These are phyloP conservation scores for Pachypeltis micranthus DNA, from an alignment of 1,140 invertebrate species.

Conservation along the genomic window DNA sequence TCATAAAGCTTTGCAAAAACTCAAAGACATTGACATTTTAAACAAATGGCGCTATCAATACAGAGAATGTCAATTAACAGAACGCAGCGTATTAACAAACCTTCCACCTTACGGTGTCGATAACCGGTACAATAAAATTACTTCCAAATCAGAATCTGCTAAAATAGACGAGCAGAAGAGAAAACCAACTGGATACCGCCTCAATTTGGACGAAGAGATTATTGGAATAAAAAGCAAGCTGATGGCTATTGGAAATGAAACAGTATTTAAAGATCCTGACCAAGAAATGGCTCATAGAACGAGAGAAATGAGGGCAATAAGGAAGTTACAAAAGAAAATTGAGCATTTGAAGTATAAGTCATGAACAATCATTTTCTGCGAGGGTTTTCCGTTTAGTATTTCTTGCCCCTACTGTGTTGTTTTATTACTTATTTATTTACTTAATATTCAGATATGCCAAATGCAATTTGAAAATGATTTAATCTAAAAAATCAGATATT, in stretches of 20 bases:
- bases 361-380: no score
- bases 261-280: background rate
- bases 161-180: background rate
- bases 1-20: background rate
- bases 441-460: no score
- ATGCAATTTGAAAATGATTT: no score
- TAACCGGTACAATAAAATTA: background rate
- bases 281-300: background rate
- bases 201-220: background rate
- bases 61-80: background rate
- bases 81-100: background rate
- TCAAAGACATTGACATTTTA: background rate
- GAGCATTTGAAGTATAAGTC: slow-evolving; percentile 3
- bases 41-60: background rate
- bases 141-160: background rate
- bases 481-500: no score
- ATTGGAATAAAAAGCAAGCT: background rate
- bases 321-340: background rate
- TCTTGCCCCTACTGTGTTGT: no score
- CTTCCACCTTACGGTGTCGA: background rate
- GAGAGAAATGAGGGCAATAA: background rate
- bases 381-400: no score
- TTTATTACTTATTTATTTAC: no score
- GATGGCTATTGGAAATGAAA: background rate
- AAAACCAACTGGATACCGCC: background rate